phyloP scores from a whole-genome alignment of 2,797 vertebrate genomes.

The Mareca strepera region DNA sequence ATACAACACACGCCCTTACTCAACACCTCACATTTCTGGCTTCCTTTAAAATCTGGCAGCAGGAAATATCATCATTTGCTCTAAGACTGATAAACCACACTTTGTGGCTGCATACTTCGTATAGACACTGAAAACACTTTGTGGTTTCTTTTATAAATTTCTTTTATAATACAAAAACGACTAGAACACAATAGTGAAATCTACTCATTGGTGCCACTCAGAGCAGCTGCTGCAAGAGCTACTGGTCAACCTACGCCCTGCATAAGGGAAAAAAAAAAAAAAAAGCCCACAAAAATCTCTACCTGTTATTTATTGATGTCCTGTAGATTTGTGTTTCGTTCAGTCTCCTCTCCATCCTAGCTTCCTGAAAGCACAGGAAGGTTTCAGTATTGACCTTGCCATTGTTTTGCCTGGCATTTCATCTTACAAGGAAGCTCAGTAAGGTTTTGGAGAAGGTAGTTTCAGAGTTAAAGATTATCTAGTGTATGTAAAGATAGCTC shows the following conservation, averaged over 20 bases:
- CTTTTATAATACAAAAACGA: constrained; percentile 25
- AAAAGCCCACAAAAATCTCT: not conserved
- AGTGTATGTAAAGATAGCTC: not conserved
- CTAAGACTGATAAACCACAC: not conserved
- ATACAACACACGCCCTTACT: not conserved
- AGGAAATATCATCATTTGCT: not conserved
- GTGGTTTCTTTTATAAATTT: not conserved
- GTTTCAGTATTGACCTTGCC: not conserved
- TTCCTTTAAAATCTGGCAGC: constrained; percentile 4
- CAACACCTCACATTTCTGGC: not conserved
- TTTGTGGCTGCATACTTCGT: not conserved
- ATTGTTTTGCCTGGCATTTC: not conserved
- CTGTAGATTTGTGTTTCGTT: not conserved
- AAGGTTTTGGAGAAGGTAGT: not conserved
- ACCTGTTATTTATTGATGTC: not conserved
- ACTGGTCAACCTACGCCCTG: not conserved
- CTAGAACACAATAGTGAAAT: not conserved
- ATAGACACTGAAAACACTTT: not conserved
- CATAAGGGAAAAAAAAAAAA: not conserved
- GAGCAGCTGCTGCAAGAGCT: not conserved
- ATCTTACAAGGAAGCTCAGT: not conserved
- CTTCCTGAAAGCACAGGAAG: not conserved
- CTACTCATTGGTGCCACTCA: not conserved
- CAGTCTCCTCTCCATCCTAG: not conserved
- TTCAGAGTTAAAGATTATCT: not conserved